Evolutionary conservation across 2,113 vertebrate genomes (phyloP), one percentile per base, ranked within the genome.

Genomic region (Bolborhynchus lineola): DNA sequence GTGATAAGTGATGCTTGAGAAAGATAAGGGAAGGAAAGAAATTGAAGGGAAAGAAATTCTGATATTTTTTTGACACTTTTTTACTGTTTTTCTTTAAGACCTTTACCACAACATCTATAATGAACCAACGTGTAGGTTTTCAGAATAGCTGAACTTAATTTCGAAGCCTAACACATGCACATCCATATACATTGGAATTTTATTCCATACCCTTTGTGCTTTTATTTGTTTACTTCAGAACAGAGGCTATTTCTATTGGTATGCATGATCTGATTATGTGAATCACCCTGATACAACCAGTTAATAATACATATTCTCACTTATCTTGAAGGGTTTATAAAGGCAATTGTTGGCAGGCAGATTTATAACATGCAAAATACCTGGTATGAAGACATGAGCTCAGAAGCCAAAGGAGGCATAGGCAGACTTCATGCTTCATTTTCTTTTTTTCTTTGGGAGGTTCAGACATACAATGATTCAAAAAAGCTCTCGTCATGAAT

Each of bases 1-100:
- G 65, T 86, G 80, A 84, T 96, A 94, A 95, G 44, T 39, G 69
- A 88, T 75, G 10, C 24, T 86, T 92, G 65, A 90, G 41, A 84
- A 81, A 87, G 78, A 93, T 60, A 92, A 57, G 23, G 12, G 47
- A 49, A 49, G 47, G 47, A 49, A 49, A 49, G 47, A 91, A 72
- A 63, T 65, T 65, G 77, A 93, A 68, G 39, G 64, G 72, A 78
- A 83, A 84, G 26, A 87, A 91, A 86, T 75, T 53, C 39, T 68
- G 35, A 39, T 8, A 86, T 75, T 77, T 9, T 88, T 88, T 64
- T 70, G n/a, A 35, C 10, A 50, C 1, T 75, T 67, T 17, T 88
- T 9, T 70, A 33, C 82, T 24, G 39, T 70, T 88, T 47, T 59
- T 20, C 55, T 86, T 42, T 5, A 62, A 37, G 63, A 50, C 6